These are phyloP conservation scores for Proteles cristata DNA, from an alignment of 2,113 vertebrate genomes.

Conservation along the genomic window DNA sequence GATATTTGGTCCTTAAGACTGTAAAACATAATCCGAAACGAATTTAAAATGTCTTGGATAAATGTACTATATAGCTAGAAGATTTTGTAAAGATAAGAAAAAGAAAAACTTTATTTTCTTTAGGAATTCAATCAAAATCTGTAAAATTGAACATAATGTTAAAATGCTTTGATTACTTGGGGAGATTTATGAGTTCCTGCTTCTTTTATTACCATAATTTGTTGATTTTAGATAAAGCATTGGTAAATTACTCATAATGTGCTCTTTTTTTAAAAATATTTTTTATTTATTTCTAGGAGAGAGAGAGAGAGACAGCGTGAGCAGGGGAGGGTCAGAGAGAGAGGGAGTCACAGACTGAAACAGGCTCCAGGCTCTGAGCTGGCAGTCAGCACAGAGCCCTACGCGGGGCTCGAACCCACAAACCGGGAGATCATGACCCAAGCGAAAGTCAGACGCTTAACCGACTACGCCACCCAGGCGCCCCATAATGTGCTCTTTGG, in stretches of 20 bases:
- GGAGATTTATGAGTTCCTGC: not conserved
- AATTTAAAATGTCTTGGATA: not conserved
- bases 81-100: not conserved
- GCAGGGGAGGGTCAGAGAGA: too few relatives aligned
- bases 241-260: not conserved
- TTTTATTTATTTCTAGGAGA: too few relatives aligned
- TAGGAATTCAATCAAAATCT: not conserved
- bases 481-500: not conserved
- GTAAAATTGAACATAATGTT: not conserved
- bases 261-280: too few relatives aligned
- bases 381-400: too few relatives aligned
- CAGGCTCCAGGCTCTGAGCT: too few relatives aligned
- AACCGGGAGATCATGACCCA: too few relatives aligned
- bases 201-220: not conserved
- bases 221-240: not conserved
- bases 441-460: too few relatives aligned
- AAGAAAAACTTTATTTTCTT: not conserved
- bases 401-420: too few relatives aligned
- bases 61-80: not conserved
- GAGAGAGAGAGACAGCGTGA: too few relatives aligned
- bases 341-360: too few relatives aligned
- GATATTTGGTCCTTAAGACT: not conserved
- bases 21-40: not conserved
- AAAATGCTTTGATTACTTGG: not conserved
- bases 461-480: too few relatives aligned